These are phyloP conservation scores for Abscondita cerata DNA, from an alignment of 2,888 invertebrate species.

Conservation along the genomic window DNA sequence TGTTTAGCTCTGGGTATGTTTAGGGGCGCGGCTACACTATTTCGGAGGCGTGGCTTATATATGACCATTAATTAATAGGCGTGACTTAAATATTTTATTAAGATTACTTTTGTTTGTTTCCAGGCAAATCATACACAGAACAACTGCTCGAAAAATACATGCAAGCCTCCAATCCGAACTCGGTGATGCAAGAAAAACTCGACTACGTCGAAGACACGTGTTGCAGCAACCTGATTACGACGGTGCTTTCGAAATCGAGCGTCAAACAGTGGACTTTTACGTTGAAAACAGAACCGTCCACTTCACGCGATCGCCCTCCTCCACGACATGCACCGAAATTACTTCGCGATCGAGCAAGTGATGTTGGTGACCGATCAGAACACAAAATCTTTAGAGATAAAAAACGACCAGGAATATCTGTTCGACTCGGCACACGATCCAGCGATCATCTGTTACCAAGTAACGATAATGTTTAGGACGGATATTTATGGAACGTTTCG, in stretches of 20 bases:
- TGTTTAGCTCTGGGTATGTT: too few relatives aligned
- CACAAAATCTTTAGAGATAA: slow-evolving; percentile 44
- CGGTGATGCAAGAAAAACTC: slow-evolving; percentile 68
- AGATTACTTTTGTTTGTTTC: slow-evolving; percentile 23
- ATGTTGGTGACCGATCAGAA: slow-evolving; percentile 40
- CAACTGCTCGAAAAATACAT: slow-evolving; percentile 71
- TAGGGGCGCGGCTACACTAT: too few relatives aligned
- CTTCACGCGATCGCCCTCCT: slow-evolving; percentile 70
- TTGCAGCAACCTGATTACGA: slow-evolving; percentile 66
- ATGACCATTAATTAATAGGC: too few relatives aligned
- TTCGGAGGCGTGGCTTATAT: too few relatives aligned
- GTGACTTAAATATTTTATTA: not conserved
- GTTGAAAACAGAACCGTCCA: slow-evolving; percentile 61
- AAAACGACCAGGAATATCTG: slow-evolving; percentile 54
- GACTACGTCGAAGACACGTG: slow-evolving; percentile 67
- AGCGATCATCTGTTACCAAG: slow-evolving; percentile 60
- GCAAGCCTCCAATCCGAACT: slow-evolving; percentile 67
- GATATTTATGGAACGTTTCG: slow-evolving; percentile 81
- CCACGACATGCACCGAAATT: slow-evolving; percentile 73
- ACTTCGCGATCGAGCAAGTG: slow-evolving; percentile 67
- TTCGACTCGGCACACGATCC: not conserved
- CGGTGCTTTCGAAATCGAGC: slow-evolving; percentile 68
- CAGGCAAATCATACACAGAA: slow-evolving; percentile 62
- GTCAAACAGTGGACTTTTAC: slow-evolving; percentile 68
- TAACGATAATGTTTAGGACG: slow-evolving; percentile 68